These are phyloP conservation scores for Actenoides hombroni DNA, from an alignment of 2,113 vertebrate genomes.

Conservation along the genomic window DNA sequence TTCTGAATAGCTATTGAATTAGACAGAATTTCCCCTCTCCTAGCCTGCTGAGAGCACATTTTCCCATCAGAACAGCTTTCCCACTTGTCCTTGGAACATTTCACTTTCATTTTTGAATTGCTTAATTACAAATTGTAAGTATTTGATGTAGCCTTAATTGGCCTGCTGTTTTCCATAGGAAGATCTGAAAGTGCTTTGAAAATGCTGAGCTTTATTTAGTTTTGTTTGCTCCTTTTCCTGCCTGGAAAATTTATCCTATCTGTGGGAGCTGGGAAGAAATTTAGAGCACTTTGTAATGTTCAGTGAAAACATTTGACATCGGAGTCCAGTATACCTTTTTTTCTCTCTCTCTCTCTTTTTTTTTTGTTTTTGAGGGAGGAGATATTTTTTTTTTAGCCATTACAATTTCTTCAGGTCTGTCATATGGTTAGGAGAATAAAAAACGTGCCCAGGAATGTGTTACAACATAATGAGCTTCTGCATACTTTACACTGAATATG, in stretches of 20 bases:
- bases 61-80: conserved; percentile 29
- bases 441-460: background rate
- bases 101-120: conserved; percentile 25
- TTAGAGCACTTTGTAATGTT: background rate
- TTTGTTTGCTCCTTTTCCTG: background rate
- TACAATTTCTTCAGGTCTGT: background rate
- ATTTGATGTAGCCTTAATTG: conserved; percentile 7
- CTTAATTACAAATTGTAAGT: conserved; percentile 15
- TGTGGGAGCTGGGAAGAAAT: background rate
- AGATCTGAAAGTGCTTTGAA: background rate
- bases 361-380: background rate
- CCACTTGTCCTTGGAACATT: conserved; percentile 29
- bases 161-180: background rate
- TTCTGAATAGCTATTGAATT: conserved; percentile 8
- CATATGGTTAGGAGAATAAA: background rate
- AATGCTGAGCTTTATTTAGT: background rate
- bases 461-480: background rate
- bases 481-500: background rate
- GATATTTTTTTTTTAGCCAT: background rate
- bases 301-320: background rate
- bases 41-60: background rate
- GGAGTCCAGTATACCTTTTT: background rate
- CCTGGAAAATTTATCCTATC: background rate
- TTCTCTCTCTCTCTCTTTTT: background rate
- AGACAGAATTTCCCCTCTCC: background rate